A percentile compares a stretch with the other conserved stretches of the same genome.
Evolutionary conservation across 2,888 invertebrate genomes (phyloP).

Genomic region (Chrysodeixis includens): DNA sequence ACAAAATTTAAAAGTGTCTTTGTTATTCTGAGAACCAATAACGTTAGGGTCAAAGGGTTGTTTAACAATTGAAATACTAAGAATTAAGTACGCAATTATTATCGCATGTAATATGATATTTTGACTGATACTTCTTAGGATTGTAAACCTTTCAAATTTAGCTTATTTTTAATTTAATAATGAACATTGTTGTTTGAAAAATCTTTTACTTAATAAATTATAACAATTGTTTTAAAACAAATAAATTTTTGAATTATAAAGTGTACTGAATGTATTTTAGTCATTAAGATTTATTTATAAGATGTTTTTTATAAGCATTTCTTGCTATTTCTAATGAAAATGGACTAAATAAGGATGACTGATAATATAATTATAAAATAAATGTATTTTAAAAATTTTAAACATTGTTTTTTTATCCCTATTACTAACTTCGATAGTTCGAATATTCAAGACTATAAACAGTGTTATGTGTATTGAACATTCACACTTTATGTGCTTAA

Average conservation of each 20-base stretch:
- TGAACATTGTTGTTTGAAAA: too few relatives aligned
- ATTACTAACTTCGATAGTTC: background rate
- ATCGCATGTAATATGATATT: background rate
- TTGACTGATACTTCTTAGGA: too few relatives aligned
- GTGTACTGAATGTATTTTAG: background rate
- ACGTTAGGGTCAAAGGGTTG: background rate
- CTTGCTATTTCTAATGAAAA: constrained; percentile 22
- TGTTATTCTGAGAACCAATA: too few relatives aligned
- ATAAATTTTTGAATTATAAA: too few relatives aligned
- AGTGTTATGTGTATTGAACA: too few relatives aligned
- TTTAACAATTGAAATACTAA: background rate
- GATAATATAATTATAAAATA: constrained; percentile 33
- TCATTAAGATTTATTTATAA: constrained; percentile 16
- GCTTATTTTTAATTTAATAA: too few relatives aligned
- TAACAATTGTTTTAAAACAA: background rate
- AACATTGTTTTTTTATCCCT: background rate
- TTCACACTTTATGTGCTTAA: too few relatives aligned
- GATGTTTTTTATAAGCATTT: constrained; percentile 15
- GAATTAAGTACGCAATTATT: background rate
- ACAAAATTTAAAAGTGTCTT: too few relatives aligned
- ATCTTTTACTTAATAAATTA: background rate
- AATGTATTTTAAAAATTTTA: background rate
- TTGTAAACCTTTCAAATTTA: too few relatives aligned
- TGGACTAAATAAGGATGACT: constrained; percentile 45
- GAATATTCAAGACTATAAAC: too few relatives aligned